Base-by-base conservation (phyloP, 2,113 vertebrate species). In the Channa argus region DNA sequence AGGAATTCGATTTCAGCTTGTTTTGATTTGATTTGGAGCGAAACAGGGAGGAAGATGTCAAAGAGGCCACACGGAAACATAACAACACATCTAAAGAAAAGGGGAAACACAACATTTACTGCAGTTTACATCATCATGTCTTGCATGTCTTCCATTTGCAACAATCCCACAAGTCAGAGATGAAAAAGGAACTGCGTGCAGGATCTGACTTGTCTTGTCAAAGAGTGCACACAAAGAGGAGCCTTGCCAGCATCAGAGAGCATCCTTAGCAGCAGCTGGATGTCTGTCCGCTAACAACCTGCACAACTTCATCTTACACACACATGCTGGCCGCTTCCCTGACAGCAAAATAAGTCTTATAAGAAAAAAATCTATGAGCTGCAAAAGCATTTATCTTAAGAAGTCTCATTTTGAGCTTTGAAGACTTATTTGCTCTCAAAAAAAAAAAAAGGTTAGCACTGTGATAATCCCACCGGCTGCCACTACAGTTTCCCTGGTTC, bases 11-110 rank as follows among this genome's bases (percentile, higher is more conserved):
- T 73, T 63, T 50, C 6, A 44, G 39, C 2, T 7, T 39, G 34
- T 46, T 63, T 47, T 68, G 46, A 49, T 75, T 65, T 51, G 10
- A 65, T 82, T 70, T 50, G n/a, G 13, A 47, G 56, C 8, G 37
- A 56, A 61, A 61, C 54, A 24, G 38, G 52, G 38, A 43, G 56
- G 15, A 10, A 50, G 71, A 56, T 58, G 63, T 71, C 65, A 41
- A 41, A 46, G 15, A 8, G 39, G 38, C 24, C 39, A 59, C 11
- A 15, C 56, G 39, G 6, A 41, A 41, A 4, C 39, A 41, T 7
- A 41, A 41, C 6, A 41, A 38, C 14, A 34, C 34, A 2, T 47
- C 50, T 73, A 5, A 69, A 15, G 46, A 41, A 47, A 2, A 3
- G 2, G 6, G 6, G 45, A 24, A 58, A 68, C 44, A 44, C 5